Base-by-base conservation (phyloP, 2,113 vertebrate species). In the Gallinago paraguaiae region DNA sequence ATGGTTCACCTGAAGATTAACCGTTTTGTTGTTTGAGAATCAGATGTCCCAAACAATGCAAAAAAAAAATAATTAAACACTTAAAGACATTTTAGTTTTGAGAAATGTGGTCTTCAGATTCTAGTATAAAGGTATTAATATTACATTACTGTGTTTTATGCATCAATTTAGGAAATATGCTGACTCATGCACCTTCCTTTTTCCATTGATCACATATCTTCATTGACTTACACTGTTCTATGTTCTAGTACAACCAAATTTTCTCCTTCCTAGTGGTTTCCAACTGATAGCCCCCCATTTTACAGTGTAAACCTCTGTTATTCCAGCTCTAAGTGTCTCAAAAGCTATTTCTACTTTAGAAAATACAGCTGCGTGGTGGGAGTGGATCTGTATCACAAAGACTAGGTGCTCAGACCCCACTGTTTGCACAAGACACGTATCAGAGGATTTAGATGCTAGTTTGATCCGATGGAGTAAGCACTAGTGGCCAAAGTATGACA, bases 401-500 rank as follows among this genome's bases (percentile, higher is more conserved):
- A 50, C 20, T 24, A 41, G 28, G 18, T 84, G 41, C 35, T 85
- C n/a, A 35, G 51, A 43, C 7, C 5, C 20, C 27, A 53, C 3
- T 63, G 7, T 22, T 15, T 60, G 33, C 23, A 6, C 23, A 43
- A 69, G 28, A 67, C 11, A 13, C 4, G 8, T 4, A 7, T 13
- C 2, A 2, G 27, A 77, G n/a, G 1, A 19, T 25, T 80, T 48
- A 31, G 11, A 46, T 33, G 27, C 6, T 69, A 27, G 14, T 28
- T 41, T 78, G 41, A 83, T 70, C 35, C 60, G 33, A 18, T 6
- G 7, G 24, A 53, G 35, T 31, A 35, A 80, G 13, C 10, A 10
- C 9, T 35, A 60, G 23, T 3, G 0, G 0, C 10, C 41, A 9
- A 10, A 1, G 0, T 45, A 18, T 22, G 46, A 37, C 35, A 45